Evolutionary conservation across 2,113 vertebrate genomes (phyloP).

Genomic region (Atherinomorus stipes): DNA sequence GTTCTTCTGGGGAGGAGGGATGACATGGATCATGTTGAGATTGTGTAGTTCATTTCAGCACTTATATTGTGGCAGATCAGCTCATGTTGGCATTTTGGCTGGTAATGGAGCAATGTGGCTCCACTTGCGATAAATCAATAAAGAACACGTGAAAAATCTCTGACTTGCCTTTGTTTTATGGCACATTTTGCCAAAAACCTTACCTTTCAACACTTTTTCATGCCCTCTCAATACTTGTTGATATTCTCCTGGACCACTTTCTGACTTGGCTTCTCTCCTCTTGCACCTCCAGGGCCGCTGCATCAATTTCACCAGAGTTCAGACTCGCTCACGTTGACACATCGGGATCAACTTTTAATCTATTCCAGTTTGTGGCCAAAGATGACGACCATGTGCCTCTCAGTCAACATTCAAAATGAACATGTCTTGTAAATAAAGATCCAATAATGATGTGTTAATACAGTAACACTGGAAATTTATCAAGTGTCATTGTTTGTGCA

Average conservation of each 20-base stretch:
- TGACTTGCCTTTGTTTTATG: too few species aligned
- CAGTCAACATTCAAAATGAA: not conserved
- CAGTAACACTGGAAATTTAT: not conserved
- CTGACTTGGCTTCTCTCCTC: not conserved
- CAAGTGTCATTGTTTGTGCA: not conserved
- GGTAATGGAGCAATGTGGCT: too few species aligned
- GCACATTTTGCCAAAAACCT: too few species aligned
- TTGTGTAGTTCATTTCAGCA: too few species aligned
- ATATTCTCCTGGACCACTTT: not conserved
- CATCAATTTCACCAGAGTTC: slow-evolving; percentile 82
- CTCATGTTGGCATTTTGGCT: too few species aligned
- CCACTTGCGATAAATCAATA: too few species aligned
- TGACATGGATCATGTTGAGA: too few species aligned
- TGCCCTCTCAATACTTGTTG: not conserved
- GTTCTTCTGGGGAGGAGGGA: too few species aligned
- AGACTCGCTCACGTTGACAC: slow-evolving; percentile 53
- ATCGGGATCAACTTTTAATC: slow-evolving; percentile 6
- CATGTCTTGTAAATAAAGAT: slow-evolving; percentile 68
- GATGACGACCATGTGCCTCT: not conserved
- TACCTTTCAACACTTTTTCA: not conserved
- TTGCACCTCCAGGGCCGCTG: slow-evolving; percentile 78
- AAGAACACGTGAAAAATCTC: too few species aligned
- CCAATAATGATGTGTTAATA: not conserved
- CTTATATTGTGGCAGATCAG: too few species aligned
- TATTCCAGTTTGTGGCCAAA: slow-evolving; percentile 25